Percentiles rank a stretch among this genome's conserved stretches.
Evolutionary conservation across 2,113 vertebrate species (phyloP).

Genomic region (Ahaetulla prasina): DNA sequence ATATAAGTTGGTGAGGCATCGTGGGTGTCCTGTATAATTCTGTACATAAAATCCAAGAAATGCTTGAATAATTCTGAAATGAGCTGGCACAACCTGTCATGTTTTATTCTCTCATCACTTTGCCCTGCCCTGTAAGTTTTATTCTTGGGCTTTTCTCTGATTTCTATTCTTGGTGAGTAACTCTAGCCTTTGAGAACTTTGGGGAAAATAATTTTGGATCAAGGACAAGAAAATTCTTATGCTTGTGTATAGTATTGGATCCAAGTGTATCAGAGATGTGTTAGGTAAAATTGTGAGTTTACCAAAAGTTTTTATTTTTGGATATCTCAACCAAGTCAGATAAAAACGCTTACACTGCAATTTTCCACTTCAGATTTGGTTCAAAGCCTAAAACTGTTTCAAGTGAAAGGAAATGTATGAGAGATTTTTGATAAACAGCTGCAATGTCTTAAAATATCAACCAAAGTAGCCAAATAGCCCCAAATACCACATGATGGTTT

Average conservation of each 20-base stretch:
- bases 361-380: not conserved
- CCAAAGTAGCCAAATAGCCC: not conserved
- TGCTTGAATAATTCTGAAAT: slow-evolving; percentile 37
- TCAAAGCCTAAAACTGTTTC: not conserved
- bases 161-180: slow-evolving; percentile 45
- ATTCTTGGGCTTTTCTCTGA: slow-evolving; percentile 42
- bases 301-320: slow-evolving; percentile 45
- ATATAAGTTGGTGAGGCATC: not conserved
- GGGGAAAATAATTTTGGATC: slow-evolving; percentile 52
- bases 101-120: slow-evolving; percentile 44
- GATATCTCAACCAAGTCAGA: slow-evolving; percentile 32
- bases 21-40: not conserved
- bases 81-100: slow-evolving; percentile 39
- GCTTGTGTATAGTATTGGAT: slow-evolving; percentile 33
- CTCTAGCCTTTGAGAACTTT: slow-evolving; percentile 22
- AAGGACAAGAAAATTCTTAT: slow-evolving; percentile 35
- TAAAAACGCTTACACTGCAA: slow-evolving; percentile 19
- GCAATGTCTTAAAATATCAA: slow-evolving; percentile 12
- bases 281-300: slow-evolving; percentile 29
- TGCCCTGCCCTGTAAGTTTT: slow-evolving; percentile 44
- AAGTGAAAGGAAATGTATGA: slow-evolving; percentile 32
- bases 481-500: not conserved
- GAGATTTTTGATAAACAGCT: slow-evolving; percentile 36
- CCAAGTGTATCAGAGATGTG: slow-evolving; percentile 40
- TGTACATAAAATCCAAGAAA: slow-evolving; percentile 13